A percentile compares a stretch with the other conserved stretches of the same genome.
Conservation (phyloP, 2,113 vertebrate genomes). For the Nicator chloris region DNA sequence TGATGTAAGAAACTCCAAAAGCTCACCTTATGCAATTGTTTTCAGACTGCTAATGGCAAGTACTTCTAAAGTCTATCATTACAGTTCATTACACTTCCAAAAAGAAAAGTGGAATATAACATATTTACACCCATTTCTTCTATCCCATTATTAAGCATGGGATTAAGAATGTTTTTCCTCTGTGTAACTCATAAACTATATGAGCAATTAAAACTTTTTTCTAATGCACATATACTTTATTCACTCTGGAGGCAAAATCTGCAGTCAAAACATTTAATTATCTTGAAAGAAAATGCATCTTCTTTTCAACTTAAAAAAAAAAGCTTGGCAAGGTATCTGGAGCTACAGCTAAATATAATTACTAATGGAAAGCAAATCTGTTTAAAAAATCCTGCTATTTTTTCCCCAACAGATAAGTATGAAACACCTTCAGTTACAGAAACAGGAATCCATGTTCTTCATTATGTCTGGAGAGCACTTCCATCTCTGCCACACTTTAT, state of each 20-base stretch:
- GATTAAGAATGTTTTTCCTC: neutral
- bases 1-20: neutral
- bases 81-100: neutral
- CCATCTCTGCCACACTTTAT: neutral
- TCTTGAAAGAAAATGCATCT: neutral
- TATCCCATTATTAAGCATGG: neutral
- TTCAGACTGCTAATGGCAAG: neutral
- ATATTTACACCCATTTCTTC: neutral
- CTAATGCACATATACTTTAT: neutral
- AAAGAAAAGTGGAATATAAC: neutral
- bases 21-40: neutral
- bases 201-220: constrained; percentile 6
- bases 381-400: neutral
- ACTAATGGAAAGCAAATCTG: constrained; percentile 26
- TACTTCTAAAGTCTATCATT: neutral
- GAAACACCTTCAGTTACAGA: constrained; percentile 1
- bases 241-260: neutral
- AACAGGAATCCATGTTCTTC: neutral
- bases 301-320: neutral
- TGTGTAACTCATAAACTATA: neutral
- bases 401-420: neutral
- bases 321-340: neutral
- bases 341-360: constrained; percentile 25
- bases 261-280: constrained; percentile 35
- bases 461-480: neutral